phyloP scores from a whole-genome alignment of 2,797 vertebrate species.

The Syncerus caffer region DNA sequence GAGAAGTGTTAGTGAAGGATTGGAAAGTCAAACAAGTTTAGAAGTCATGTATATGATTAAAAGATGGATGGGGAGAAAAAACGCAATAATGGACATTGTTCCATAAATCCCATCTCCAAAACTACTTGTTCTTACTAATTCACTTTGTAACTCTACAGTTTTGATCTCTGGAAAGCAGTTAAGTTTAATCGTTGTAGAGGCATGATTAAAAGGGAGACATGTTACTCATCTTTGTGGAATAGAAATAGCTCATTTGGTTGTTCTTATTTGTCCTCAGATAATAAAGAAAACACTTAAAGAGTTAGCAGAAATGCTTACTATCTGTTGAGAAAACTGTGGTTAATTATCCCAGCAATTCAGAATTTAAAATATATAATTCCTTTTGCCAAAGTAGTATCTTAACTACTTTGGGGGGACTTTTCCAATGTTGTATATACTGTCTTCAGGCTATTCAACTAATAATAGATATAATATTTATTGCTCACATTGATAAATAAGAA shows the following conservation, averaged over 20 bases:
- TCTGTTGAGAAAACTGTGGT: neutral
- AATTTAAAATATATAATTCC: constrained; percentile 14
- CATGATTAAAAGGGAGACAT: neutral
- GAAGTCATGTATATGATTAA: neutral
- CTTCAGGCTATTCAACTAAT: neutral
- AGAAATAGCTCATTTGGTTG: constrained; percentile 27
- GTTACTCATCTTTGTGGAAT: constrained; percentile 24
- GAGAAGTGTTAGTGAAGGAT: neutral
- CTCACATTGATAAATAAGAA: neutral
- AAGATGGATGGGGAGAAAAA: constrained; percentile 1
- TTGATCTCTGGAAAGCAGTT: constrained; percentile 55
- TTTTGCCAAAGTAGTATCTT: neutral
- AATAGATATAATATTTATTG: neutral
- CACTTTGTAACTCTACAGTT: constrained; percentile 43
- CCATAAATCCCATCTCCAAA: neutral
- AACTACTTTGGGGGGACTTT: constrained; percentile 28
- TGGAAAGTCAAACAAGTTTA: constrained; percentile 19
- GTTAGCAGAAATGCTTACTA: neutral
- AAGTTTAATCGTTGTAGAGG: constrained; percentile 43
- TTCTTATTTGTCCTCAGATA: constrained; percentile 24
- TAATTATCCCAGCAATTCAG: neutral
- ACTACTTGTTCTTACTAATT: neutral
- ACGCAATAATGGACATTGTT: neutral
- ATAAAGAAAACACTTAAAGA: neutral
- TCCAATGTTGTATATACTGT: constrained; percentile 11